These are phyloP conservation scores for Oryzias celebensis DNA, from an alignment of 2,113 vertebrate genomes.

Conservation along the genomic window DNA sequence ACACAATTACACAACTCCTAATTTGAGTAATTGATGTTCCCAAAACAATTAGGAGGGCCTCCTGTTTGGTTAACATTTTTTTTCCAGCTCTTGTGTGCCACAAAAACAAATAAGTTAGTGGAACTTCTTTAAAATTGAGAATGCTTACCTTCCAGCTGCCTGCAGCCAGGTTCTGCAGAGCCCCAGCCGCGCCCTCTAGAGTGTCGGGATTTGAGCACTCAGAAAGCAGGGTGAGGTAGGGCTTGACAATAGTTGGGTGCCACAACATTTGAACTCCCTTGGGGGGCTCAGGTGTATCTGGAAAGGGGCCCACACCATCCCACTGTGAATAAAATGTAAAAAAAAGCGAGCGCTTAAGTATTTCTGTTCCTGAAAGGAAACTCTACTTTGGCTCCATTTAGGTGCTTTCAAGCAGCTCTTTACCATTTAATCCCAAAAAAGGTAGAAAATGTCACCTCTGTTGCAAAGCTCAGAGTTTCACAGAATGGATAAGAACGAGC, in stretches of 20 bases:
- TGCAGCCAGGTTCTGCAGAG: conserved; percentile 97
- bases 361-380: not conserved
- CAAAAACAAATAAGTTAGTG: too few relatives aligned
- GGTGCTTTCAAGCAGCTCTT: too few relatives aligned
- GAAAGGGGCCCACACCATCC: conserved; percentile 97
- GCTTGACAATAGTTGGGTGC: conserved; percentile 99
- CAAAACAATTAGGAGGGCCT: too few relatives aligned
- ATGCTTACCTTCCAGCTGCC: conserved; percentile 95
- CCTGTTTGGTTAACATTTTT: too few relatives aligned
- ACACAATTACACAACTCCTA: conserved; percentile 1
- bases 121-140: too few relatives aligned
- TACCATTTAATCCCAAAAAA: too few relatives aligned
- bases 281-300: conserved; percentile 92
- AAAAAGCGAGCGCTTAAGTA: not conserved
- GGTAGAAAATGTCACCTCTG: too few relatives aligned
- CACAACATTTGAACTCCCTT: conserved; percentile 99
- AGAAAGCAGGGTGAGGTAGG: conserved; percentile 99
- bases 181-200: conserved; percentile 95
- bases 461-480: too few relatives aligned
- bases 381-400: too few relatives aligned
- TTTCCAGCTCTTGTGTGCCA: too few relatives aligned
- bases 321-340: conserved; percentile 78
- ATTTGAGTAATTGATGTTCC: too few relatives aligned
- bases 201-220: conserved; percentile 99
- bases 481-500: too few relatives aligned